These are phyloP conservation scores for Hypercompe scribonia DNA, from an alignment of 2,888 invertebrate species.

Conservation along the genomic window DNA sequence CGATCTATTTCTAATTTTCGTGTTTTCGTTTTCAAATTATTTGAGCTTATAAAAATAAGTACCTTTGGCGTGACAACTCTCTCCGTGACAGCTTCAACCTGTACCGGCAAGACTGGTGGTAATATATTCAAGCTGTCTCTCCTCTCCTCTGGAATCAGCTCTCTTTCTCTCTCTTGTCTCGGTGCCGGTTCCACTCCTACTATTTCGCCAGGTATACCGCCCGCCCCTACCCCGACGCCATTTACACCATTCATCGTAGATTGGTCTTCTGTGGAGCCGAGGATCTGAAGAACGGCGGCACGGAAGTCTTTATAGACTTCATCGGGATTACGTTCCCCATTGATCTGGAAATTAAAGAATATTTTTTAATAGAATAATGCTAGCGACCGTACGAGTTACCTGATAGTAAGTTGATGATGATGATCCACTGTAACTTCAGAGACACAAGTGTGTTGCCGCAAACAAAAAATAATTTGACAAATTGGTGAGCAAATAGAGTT, in stretches of 20 bases:
- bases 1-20: too few relatives aligned
- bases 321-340: conserved; percentile 94
- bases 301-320: conserved; percentile 96
- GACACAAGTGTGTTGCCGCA: too few relatives aligned
- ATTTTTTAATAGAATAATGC: neutral
- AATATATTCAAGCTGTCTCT: conserved; percentile 26
- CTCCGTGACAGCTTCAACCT: conserved; percentile 50
- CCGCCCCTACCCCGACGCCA: conserved; percentile 87
- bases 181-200: conserved; percentile 88
- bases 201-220: conserved; percentile 88
- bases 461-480: too few relatives aligned
- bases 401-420: neutral
- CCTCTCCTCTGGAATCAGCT: conserved; percentile 37
- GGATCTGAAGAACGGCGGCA: conserved; percentile 91
- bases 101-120: conserved; percentile 43
- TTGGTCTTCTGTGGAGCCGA: conserved; percentile 90
- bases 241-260: conserved; percentile 87
- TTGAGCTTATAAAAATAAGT: conserved; percentile 17
- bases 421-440: too few relatives aligned
- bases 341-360: conserved; percentile 86
- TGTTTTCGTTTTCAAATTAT: neutral
- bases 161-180: conserved; percentile 42
- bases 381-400: neutral
- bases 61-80: conserved; percentile 70
- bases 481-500: too few relatives aligned